A percentile compares a stretch with the other conserved stretches of the same genome.
Conservation (phyloP, 2,797 vertebrate species). For the Sebastes oblongus region DNA sequence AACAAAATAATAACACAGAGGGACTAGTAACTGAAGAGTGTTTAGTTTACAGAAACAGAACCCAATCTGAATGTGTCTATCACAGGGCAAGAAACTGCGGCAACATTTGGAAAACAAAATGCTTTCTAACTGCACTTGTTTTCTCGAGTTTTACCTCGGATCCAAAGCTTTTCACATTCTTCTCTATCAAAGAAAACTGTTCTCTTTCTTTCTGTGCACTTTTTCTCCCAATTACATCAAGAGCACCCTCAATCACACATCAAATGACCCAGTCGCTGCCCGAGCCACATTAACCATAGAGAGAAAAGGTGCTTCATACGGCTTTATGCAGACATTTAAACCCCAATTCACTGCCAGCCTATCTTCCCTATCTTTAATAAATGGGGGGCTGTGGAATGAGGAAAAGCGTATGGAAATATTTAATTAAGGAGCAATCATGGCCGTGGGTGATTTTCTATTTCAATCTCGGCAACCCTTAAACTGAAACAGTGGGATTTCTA, state of each 20-base stretch:
- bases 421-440: slow-evolving; percentile 84
- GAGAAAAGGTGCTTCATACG: slow-evolving; percentile 38
- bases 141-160: background rate
- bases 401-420: slow-evolving; percentile 74
- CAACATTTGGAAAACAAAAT: background rate
- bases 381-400: slow-evolving; percentile 55
- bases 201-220: background rate
- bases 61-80: background rate
- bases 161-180: slow-evolving; percentile 7
- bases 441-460: slow-evolving; percentile 83
- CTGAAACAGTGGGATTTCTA: slow-evolving; percentile 82
- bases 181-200: slow-evolving; percentile 8
- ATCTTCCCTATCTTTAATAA: slow-evolving; percentile 59
- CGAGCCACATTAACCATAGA: slow-evolving; percentile 38
- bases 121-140: background rate
- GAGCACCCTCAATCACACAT: slow-evolving; percentile 38
- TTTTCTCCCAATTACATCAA: slow-evolving; percentile 28
- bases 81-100: background rate
- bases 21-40: background rate
- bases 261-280: slow-evolving; percentile 44
- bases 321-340: slow-evolving; percentile 45
- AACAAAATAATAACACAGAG: slow-evolving; percentile 9
- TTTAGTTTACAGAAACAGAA: slow-evolving; percentile 13
- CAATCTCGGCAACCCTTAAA: slow-evolving; percentile 77
- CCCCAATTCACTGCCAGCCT: slow-evolving; percentile 46